phyloP scores from a whole-genome alignment of 2,888 invertebrate species.

The Augiades crinisus region DNA sequence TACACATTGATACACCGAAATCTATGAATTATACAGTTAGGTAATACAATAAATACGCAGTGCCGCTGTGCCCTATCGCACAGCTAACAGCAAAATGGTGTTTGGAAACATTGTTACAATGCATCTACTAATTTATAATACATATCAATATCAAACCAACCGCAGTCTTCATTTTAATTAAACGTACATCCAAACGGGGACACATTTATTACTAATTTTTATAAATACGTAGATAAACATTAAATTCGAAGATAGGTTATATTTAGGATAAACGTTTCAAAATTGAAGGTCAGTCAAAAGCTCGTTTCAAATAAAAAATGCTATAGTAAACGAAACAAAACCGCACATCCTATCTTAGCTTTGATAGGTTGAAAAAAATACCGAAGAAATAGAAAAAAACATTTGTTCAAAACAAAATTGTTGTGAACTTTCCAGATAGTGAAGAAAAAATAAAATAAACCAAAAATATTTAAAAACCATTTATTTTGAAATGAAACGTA shows the following conservation, averaged over 20 bases:
- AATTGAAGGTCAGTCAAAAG: constrained; percentile 26
- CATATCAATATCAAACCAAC: constrained; percentile 38
- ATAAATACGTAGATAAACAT: constrained; percentile 35
- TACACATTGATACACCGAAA: constrained; percentile 5
- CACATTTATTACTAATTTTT: constrained; percentile 27
- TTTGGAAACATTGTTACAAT: neutral
- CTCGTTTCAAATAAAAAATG: constrained; percentile 26
- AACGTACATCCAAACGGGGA: constrained; percentile 26
- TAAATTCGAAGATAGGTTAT: constrained; percentile 47
- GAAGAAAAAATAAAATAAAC: constrained; percentile 25
- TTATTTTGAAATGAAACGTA: constrained; percentile 26
- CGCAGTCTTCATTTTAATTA: constrained; percentile 42
- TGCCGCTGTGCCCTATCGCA: too few relatives aligned
- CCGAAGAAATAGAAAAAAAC: constrained; percentile 25
- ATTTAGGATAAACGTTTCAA: constrained; percentile 23
- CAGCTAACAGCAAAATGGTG: neutral
- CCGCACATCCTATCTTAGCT: too few relatives aligned
- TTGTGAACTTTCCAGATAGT: too few relatives aligned
- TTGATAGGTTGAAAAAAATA: too few relatives aligned
- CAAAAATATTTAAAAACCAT: constrained; percentile 26
- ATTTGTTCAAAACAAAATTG: constrained; percentile 32
- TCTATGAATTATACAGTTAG: neutral
- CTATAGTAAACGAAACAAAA: too few relatives aligned
- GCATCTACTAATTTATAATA: constrained; percentile 29
- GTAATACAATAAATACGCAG: neutral